These are phyloP conservation scores for Eufriesea mexicana DNA, from an alignment of 1,140 invertebrate species.

Conservation along the genomic window DNA sequence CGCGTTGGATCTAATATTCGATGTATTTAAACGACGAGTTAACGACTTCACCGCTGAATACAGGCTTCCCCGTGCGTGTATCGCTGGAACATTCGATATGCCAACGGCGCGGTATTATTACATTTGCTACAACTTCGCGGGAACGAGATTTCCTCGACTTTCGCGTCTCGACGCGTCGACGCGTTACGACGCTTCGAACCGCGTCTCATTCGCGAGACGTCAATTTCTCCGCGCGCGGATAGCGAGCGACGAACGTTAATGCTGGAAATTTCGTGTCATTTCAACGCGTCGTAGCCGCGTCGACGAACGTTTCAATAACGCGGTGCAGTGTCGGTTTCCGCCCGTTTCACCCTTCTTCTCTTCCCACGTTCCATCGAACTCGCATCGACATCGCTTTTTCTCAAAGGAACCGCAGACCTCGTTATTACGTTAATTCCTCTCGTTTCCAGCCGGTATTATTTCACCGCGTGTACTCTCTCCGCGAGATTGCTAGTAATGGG, in stretches of 20 bases:
- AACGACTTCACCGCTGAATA: constrained; percentile 47
- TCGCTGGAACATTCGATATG: constrained; percentile 55
- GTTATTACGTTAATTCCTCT: background rate
- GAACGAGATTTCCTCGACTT: constrained; percentile 61
- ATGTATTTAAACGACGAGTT: constrained; percentile 44
- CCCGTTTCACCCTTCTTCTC: too few species aligned
- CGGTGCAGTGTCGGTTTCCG: background rate
- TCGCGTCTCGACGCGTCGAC: constrained; percentile 7
- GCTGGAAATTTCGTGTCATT: constrained; percentile 18
- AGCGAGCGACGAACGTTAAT: constrained; percentile 4
- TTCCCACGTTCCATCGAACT: too few species aligned
- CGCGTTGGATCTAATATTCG: constrained; percentile 38
- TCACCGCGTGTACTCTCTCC: background rate
- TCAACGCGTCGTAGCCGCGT: background rate
- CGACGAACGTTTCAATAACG: constrained; percentile 26
- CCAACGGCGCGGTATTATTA: constrained; percentile 53
- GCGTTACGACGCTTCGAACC: background rate
- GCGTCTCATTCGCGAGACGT: constrained; percentile 32
- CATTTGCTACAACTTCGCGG: constrained; percentile 44
- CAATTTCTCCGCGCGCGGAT: background rate
- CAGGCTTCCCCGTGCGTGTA: background rate
- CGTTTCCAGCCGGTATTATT: background rate
- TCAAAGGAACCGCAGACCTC: background rate
- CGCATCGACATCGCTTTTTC: background rate
- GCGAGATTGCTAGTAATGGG: background rate